These are phyloP conservation scores for Lordiphosa andalusiaca DNA, from an alignment of 2,888 invertebrate genomes.

Conservation along the genomic window DNA sequence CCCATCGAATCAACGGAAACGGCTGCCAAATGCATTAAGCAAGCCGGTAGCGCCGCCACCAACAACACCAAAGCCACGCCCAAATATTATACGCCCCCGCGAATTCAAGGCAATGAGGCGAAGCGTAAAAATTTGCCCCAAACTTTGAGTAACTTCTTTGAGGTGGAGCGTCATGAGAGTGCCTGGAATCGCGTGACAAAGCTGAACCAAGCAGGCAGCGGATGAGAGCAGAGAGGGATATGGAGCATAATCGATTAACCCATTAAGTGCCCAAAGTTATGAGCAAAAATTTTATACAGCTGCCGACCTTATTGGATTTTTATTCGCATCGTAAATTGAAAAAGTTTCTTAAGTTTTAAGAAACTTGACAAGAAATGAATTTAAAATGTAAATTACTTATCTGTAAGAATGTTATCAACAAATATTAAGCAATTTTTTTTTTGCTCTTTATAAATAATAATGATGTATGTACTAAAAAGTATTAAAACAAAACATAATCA, in stretches of 20 bases:
- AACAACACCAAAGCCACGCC: conserved; percentile 21
- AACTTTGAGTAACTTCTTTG: conserved; percentile 64
- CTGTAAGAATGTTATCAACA: too few relatives aligned
- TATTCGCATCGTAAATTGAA: not conserved
- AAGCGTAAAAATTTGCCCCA: conserved; percentile 49
- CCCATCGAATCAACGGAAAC: conserved; percentile 19
- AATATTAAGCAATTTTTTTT: too few relatives aligned
- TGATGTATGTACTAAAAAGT: too few relatives aligned
- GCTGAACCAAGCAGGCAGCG: conserved; percentile 1
- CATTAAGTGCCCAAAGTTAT: conserved; percentile 42
- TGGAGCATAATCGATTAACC: conserved; percentile 45
- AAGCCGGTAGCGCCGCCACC: conserved; percentile 13
- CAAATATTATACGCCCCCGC: conserved; percentile 45
- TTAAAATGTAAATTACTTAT: too few relatives aligned
- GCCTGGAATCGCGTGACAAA: conserved; percentile 68
- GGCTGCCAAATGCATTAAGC: conserved; percentile 23
- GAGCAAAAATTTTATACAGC: conserved; percentile 4
- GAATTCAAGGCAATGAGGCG: conserved; percentile 54
- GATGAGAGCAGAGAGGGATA: not conserved
- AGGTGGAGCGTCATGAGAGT: conserved; percentile 67
- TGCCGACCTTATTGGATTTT: conserved; percentile 5
- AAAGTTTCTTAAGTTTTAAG: too few relatives aligned
- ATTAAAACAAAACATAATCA: too few relatives aligned
- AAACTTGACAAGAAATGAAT: too few relatives aligned
- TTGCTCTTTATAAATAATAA: too few relatives aligned